These are phyloP conservation scores for Drosophila imparisetae DNA, from an alignment of 2,888 invertebrate genomes.

Conservation along the genomic window DNA sequence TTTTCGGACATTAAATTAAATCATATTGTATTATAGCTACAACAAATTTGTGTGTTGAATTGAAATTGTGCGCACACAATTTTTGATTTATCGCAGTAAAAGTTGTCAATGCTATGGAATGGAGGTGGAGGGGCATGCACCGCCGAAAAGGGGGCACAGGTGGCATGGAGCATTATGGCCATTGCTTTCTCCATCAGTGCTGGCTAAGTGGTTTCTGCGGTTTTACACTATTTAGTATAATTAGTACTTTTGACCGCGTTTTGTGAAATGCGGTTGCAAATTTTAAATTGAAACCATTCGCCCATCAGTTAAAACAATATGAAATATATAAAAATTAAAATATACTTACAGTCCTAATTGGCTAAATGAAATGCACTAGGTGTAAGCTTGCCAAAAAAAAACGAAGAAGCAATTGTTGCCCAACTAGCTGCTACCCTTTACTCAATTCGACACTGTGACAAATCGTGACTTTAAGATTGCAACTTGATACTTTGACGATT, in stretches of 20 bases:
- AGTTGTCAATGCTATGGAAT: background rate
- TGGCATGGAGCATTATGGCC: slow-evolving; percentile 9
- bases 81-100: slow-evolving; percentile 67
- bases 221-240: slow-evolving; percentile 78
- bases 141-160: background rate
- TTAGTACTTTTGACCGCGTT: slow-evolving; percentile 80
- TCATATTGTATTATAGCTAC: slow-evolving; percentile 63
- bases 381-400: background rate
- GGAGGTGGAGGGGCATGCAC: background rate
- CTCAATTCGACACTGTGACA: background rate
- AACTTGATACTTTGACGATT: background rate
- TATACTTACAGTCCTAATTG: slow-evolving; percentile 16
- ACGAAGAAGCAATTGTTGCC: background rate
- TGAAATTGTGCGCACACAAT: slow-evolving; percentile 66
- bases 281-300: slow-evolving; percentile 24
- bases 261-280: slow-evolving; percentile 65
- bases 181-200: slow-evolving; percentile 30
- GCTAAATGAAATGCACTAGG: background rate
- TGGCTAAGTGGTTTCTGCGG: slow-evolving; percentile 76
- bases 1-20: slow-evolving; percentile 60
- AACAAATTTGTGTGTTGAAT: slow-evolving; percentile 56
- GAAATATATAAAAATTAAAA: slow-evolving; percentile 18
- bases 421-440: background rate
- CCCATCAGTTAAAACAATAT: background rate
- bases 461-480: background rate